Conservation (phyloP, 2,797 vertebrate genomes). For the Amphiprion clarkii region DNA sequence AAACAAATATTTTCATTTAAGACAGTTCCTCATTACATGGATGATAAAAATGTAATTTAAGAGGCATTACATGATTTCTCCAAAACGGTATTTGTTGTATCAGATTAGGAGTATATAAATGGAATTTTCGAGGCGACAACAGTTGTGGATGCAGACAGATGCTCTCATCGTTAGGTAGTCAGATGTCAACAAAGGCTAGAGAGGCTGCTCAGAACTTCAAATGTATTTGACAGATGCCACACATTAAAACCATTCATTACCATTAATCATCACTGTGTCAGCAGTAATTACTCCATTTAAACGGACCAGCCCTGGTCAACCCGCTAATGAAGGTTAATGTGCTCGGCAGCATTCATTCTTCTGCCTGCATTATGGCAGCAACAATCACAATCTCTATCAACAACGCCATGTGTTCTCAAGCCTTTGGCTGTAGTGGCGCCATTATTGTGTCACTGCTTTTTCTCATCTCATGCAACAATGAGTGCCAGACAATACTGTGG, state of each 20-base stretch:
- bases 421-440: slow-evolving; percentile 19
- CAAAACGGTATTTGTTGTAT: background rate
- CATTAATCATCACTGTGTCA: slow-evolving; percentile 72
- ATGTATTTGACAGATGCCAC: slow-evolving; percentile 66
- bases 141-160: slow-evolving; percentile 10
- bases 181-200: slow-evolving; percentile 19
- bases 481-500: slow-evolving; percentile 14
- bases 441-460: slow-evolving; percentile 21
- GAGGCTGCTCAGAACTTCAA: slow-evolving; percentile 42
- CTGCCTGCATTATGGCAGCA: slow-evolving; percentile 38
- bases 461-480: slow-evolving; percentile 43
- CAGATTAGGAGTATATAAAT: background rate
- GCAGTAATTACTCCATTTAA: slow-evolving; percentile 74
- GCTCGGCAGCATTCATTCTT: slow-evolving; percentile 47
- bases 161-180: background rate
- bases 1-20: no score
- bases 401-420: slow-evolving; percentile 20
- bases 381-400: slow-evolving; percentile 50
- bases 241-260: slow-evolving; percentile 64
- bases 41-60: background rate
- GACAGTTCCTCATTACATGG: no score
- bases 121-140: background rate
- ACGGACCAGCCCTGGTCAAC: slow-evolving; percentile 56
- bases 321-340: slow-evolving; percentile 78
- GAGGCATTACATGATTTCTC: background rate